Base-by-base conservation (phyloP, 2,797 vertebrate species). In the Anabas testudineus region DNA sequence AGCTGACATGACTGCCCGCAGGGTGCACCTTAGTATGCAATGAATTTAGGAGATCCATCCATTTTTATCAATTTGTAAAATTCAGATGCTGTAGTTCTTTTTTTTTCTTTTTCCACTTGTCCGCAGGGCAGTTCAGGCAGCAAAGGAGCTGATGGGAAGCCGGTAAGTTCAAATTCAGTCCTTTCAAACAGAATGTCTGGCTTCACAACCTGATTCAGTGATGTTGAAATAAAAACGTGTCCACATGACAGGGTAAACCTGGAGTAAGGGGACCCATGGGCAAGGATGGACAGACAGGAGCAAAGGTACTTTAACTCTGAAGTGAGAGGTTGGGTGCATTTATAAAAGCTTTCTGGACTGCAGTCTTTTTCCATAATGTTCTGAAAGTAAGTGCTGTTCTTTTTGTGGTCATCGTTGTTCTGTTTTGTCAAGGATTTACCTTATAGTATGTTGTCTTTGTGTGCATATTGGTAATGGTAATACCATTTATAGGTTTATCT, bases 141-240 rank as follows among this genome's bases (percentile, higher is more conserved):
- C 53, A 88, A 61, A 82, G 94, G 93, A 85, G 74, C 79, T 39
- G 93, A 94, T 6, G 94, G 94, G 7, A 94, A 93, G 85, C 70
- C 65, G 62, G 94, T 95, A 76, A 89, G 91, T 91, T 76, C 67
- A 57, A 36, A 52, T 36, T 49, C 6, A 32, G 21, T 55, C 67
- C 45, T 42, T 71, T 54, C 3, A 37, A 77, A 52, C 10, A 26
- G 24, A 49, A 72, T 28, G 26, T 61, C 48, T 76, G 2, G 5
- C 51, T 47, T 68, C 32, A 42, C 52, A 13, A 68, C 8, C 12
- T 32, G 14, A 64, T 52, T 67, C 24, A 37, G 28, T 46, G 10
- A 68, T 26, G 55, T 54, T 24, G 22, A 49, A 66, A 48, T 66
- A 10, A 66, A n/a, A 59, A 58, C 80, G 13, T 84, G 34, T 45